phyloP scores from a whole-genome alignment of 2,888 invertebrate species.

The Gasteruption jaculator region DNA sequence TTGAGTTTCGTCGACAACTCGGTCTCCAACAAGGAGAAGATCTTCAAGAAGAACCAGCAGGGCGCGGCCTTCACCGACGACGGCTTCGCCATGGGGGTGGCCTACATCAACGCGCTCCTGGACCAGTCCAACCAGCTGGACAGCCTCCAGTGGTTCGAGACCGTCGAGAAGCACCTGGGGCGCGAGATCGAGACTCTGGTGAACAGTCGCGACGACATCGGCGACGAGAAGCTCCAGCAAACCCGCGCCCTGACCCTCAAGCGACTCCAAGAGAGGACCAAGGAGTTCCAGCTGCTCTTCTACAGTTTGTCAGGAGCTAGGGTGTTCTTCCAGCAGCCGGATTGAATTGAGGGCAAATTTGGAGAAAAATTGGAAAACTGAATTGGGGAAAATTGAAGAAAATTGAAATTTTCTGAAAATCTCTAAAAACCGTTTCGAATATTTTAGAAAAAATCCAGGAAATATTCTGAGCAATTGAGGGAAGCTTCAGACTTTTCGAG shows the following conservation, averaged over 20 bases:
- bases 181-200: conserved; percentile 63
- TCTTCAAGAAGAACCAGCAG: conserved; percentile 83
- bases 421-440: background rate
- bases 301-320: conserved; percentile 91
- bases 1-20: conserved; percentile 94
- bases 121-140: conserved; percentile 83
- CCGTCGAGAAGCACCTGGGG: conserved; percentile 70
- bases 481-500: too few species aligned
- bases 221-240: conserved; percentile 88
- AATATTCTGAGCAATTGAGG: conserved; percentile 13
- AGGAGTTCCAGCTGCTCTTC: conserved; percentile 83
- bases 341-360: too few species aligned
- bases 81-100: conserved; percentile 95
- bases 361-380: conserved; percentile 1
- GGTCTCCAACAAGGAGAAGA: conserved; percentile 85
- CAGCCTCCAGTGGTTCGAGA: conserved; percentile 92
- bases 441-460: background rate
- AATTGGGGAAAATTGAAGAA: background rate
- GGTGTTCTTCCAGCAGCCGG: conserved; percentile 79
- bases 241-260: conserved; percentile 85
- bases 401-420: background rate
- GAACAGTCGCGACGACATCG: conserved; percentile 53
- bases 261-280: conserved; percentile 57
- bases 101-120: conserved; percentile 86
- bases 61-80: conserved; percentile 95